These are phyloP conservation scores for Fundulus diaphanus DNA, from an alignment of 2,797 vertebrate species.

Conservation along the genomic window DNA sequence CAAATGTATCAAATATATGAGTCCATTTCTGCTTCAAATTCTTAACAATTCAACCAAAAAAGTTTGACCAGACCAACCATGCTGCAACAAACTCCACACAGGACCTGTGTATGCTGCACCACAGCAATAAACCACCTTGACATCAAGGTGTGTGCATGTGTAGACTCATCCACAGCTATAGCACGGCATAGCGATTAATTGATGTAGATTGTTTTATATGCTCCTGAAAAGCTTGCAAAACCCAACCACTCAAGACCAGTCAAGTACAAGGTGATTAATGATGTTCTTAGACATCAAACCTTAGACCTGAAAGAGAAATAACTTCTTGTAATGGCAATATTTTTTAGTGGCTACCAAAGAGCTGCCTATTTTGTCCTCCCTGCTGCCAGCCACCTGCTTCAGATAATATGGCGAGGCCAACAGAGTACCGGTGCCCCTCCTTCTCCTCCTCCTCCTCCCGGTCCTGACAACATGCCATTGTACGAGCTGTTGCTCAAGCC, in stretches of 20 bases:
- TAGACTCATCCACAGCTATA: background rate
- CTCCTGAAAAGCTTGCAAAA: background rate
- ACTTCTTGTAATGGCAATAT: conserved; percentile 18
- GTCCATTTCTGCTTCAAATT: no score
- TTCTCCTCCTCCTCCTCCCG: conserved; percentile 7
- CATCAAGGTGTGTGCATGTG: background rate
- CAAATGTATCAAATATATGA: background rate
- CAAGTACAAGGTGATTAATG: background rate
- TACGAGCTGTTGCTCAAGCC: conserved; percentile 53
- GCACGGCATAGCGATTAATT: background rate
- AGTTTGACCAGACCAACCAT: background rate
- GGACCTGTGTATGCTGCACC: background rate
- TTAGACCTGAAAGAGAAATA: background rate
- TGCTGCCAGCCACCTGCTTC: conserved; percentile 56
- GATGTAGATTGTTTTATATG: background rate
- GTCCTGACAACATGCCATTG: conserved; percentile 56
- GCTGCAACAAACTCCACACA: background rate
- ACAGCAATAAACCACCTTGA: background rate
- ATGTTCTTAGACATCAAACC: background rate
- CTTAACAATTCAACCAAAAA: no score
- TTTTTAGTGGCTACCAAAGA: conserved; percentile 36
- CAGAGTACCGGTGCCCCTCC: conserved; percentile 15
- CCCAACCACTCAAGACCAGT: background rate
- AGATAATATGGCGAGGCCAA: conserved; percentile 58
- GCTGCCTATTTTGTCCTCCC: conserved; percentile 46